Evolutionary conservation across 2,797 vertebrate genomes (phyloP).

Genomic region (Tinamus major): DNA sequence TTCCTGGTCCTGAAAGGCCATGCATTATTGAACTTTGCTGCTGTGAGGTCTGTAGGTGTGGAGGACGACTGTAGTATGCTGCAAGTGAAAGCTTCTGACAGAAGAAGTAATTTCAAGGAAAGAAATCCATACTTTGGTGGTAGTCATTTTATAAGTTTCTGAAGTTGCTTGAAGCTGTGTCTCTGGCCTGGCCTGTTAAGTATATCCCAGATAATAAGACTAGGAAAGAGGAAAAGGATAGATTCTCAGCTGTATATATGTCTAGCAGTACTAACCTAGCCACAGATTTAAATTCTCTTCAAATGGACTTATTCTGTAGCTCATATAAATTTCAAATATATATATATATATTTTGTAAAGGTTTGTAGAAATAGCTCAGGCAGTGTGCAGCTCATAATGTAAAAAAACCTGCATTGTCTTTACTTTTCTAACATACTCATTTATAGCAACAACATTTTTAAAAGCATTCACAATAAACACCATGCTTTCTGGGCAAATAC

Average conservation of each 20-base stretch:
- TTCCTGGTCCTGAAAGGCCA: neutral
- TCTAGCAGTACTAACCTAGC: neutral
- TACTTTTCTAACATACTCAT: conserved; percentile 12
- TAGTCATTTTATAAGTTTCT: neutral
- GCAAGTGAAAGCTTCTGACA: conserved; percentile 5
- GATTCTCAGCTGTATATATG: neutral
- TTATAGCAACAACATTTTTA: conserved; percentile 24
- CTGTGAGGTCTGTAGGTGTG: neutral
- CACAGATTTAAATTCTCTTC: conserved; percentile 5
- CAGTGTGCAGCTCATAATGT: neutral
- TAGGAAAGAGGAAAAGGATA: neutral
- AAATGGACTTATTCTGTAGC: neutral
- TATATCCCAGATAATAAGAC: neutral
- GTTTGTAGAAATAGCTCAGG: neutral
- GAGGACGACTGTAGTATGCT: neutral
- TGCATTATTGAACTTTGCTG: neutral
- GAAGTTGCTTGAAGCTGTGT: neutral
- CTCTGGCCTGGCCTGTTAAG: neutral
- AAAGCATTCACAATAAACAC: neutral
- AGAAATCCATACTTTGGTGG: neutral
- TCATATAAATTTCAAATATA: neutral
- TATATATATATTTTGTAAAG: neutral
- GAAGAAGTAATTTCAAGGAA: neutral
- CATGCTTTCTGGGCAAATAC: neutral
- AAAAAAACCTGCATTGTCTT: neutral